Percentiles rank a stretch among this genome's conserved stretches.
Evolutionary conservation across 1,140 invertebrate genomes (phyloP).

Genomic region (Melanaphis sacchari): DNA sequence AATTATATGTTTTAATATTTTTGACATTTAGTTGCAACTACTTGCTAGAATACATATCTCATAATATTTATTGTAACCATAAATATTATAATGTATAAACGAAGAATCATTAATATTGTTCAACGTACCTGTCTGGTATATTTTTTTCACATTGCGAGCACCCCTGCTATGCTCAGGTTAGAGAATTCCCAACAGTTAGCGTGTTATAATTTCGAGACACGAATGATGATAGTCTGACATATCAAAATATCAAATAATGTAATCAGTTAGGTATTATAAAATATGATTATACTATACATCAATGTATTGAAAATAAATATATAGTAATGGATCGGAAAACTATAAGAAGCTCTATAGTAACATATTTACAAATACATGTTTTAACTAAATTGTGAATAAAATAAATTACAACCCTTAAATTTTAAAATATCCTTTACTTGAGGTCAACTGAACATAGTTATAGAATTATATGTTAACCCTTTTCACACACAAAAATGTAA

Average conservation of each 20-base stretch:
- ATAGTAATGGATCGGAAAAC: background rate
- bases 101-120: conserved; percentile 2
- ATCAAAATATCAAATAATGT: background rate
- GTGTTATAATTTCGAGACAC: background rate
- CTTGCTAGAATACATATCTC: background rate
- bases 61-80: background rate
- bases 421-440: too few species aligned
- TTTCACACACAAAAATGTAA: too few species aligned
- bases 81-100: background rate
- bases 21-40: background rate
- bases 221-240: background rate
- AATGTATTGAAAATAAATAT: background rate
- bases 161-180: background rate
- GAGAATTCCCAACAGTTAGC: background rate
- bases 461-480: too few species aligned
- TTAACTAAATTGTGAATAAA: too few species aligned
- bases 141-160: background rate
- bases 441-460: too few species aligned
- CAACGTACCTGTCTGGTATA: background rate
- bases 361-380: too few species aligned
- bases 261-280: background rate
- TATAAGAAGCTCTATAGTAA: background rate
- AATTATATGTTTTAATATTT: background rate
- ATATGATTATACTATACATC: background rate
- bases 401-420: too few species aligned